Conservation (phyloP, 2,797 vertebrate species). For the Hephaestus fuliginosus region DNA sequence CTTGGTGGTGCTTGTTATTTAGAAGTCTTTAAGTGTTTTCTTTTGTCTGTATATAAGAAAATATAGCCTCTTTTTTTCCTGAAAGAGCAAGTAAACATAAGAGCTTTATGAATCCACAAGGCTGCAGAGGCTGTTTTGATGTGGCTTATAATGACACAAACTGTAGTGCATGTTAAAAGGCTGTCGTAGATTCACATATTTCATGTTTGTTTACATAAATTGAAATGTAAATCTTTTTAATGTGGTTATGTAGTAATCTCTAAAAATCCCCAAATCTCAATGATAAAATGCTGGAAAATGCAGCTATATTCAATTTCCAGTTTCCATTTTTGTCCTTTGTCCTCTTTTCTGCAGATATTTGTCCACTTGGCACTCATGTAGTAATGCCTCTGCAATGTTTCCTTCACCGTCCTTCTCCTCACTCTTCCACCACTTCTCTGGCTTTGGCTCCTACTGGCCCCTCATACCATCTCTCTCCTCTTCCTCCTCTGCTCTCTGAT, state of each 20-base stretch:
- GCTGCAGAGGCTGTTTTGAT: not conserved
- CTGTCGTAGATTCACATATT: not conserved
- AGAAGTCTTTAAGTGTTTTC: no score
- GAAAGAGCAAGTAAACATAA: not conserved
- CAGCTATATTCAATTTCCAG: not conserved
- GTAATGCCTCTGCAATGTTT: slow-evolving; percentile 16
- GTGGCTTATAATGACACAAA: not conserved
- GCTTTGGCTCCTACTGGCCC: not conserved
- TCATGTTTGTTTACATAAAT: not conserved
- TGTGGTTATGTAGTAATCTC: not conserved
- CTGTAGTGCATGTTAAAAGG: not conserved
- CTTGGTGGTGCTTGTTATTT: not conserved
- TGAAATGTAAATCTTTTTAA: not conserved
- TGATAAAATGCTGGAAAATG: slow-evolving; percentile 8
- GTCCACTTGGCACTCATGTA: slow-evolving; percentile 25
- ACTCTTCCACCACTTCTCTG: slow-evolving; percentile 14
- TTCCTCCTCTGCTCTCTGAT: slow-evolving; percentile 8
- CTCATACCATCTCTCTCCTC: slow-evolving; percentile 1
- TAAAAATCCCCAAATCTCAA: slow-evolving; percentile 18
- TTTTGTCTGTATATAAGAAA: not conserved
- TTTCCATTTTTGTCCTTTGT: slow-evolving; percentile 1
- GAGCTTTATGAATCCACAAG: slow-evolving; percentile 3
- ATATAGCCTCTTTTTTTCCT: not conserved
- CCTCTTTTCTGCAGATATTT: slow-evolving; percentile 26
- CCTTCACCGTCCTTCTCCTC: not conserved